Conservation (phyloP, 2,113 vertebrate species). For the Prochilodus magdalenae region DNA sequence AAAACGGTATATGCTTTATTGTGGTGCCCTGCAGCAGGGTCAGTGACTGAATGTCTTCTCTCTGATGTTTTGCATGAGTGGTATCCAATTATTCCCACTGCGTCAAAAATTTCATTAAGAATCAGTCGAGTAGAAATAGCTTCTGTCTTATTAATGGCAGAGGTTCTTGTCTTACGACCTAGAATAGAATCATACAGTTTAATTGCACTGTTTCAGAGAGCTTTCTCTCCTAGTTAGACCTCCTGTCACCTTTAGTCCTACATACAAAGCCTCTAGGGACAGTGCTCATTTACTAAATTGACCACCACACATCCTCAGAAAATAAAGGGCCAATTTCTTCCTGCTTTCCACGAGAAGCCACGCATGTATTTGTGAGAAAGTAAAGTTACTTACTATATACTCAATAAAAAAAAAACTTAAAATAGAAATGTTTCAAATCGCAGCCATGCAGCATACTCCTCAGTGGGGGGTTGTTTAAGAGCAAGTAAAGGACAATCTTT, state of each 20-base stretch:
- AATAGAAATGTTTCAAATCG: background rate
- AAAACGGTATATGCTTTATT: constrained; percentile 57
- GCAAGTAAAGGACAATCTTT: background rate
- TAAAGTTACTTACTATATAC: too few relatives aligned
- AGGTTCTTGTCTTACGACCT: constrained; percentile 71
- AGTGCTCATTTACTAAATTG: background rate
- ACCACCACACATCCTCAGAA: background rate
- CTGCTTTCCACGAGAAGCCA: too few relatives aligned
- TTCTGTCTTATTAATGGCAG: constrained; percentile 52
- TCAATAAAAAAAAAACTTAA: too few relatives aligned
- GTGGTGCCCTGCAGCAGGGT: constrained; percentile 69
- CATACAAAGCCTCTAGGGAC: background rate
- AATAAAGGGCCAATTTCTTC: too few relatives aligned
- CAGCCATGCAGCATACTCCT: background rate
- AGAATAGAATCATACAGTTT: constrained; percentile 5
- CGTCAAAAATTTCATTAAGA: constrained; percentile 83
- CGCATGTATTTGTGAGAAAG: too few relatives aligned
- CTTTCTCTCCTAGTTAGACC: background rate
- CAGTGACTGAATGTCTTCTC: constrained; percentile 73
- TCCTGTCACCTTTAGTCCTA: background rate
- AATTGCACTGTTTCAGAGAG: background rate
- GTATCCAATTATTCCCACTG: constrained; percentile 83
- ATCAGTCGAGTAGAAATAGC: constrained; percentile 77
- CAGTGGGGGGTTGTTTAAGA: background rate
- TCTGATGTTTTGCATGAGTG: constrained; percentile 74